Conservation (phyloP, 2,797 vertebrate genomes). For the Gadopsis marmoratus region DNA sequence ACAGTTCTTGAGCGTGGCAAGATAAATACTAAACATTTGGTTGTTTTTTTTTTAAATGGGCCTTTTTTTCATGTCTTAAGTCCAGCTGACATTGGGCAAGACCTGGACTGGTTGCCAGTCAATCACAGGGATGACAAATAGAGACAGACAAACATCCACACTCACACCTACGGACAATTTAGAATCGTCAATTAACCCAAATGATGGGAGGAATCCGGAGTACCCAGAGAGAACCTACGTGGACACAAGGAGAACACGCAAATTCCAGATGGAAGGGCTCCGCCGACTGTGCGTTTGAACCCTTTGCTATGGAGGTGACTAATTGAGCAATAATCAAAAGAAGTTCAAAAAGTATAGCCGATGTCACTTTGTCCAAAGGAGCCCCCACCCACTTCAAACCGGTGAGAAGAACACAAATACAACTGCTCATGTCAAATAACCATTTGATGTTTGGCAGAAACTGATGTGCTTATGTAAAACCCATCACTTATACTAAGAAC, state of each 20-base stretch:
- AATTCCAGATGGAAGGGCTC: too few relatives aligned
- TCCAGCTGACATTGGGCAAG: neutral
- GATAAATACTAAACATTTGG: slow-evolving; percentile 1
- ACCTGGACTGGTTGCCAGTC: too few relatives aligned
- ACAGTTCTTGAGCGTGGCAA: neutral
- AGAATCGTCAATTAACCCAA: too few relatives aligned
- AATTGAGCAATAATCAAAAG: slow-evolving; percentile 7
- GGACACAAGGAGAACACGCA: too few relatives aligned
- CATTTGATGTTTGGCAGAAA: slow-evolving; percentile 9
- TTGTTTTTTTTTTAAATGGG: neutral
- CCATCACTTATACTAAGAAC: neutral
- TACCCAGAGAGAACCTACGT: too few relatives aligned
- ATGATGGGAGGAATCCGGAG: too few relatives aligned
- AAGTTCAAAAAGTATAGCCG: neutral
- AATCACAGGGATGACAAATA: too few relatives aligned
- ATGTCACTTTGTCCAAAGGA: neutral
- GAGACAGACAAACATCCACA: too few relatives aligned
- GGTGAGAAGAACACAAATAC: slow-evolving; percentile 13
- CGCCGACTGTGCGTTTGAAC: too few relatives aligned
- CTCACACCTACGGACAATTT: too few relatives aligned
- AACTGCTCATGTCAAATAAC: neutral
- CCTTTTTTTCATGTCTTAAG: neutral
- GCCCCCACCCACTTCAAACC: neutral
- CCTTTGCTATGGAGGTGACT: neutral
- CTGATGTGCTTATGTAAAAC: slow-evolving; percentile 13